A percentile compares a stretch with the other conserved stretches of the same genome.
These are phyloP conservation scores for Marronus borbonicus DNA, from an alignment of 2,888 invertebrate genomes.

Conservation along the genomic window DNA sequence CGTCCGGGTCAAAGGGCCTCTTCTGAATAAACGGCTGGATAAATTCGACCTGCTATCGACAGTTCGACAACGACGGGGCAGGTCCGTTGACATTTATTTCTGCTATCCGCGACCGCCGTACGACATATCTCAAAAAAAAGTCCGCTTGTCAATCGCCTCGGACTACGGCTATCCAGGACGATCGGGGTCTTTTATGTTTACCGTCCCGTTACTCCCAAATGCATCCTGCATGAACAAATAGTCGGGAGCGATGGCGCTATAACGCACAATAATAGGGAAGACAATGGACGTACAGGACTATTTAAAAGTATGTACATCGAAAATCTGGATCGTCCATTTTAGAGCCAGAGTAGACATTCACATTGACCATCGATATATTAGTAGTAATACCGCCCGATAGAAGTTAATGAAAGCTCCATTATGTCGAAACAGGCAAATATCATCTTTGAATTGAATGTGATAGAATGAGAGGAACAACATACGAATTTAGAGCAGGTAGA, in stretches of 20 bases:
- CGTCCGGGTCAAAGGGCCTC: conserved; percentile 14
- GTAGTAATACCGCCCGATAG: too few relatives aligned
- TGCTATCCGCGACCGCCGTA: conserved; percentile 21
- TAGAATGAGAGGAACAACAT: too few relatives aligned
- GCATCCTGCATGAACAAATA: conserved; percentile 20
- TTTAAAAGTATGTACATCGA: not conserved
- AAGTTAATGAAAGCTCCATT: too few relatives aligned
- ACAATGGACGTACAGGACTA: not conserved
- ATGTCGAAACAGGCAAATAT: too few relatives aligned
- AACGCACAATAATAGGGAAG: not conserved
- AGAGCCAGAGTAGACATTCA: not conserved
- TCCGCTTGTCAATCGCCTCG: conserved; percentile 18
- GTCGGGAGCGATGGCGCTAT: not conserved
- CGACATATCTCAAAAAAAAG: conserved; percentile 34
- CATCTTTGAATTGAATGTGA: too few relatives aligned
- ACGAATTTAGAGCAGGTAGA: too few relatives aligned
- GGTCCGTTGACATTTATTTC: conserved; percentile 45
- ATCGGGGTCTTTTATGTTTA: conserved; percentile 1
- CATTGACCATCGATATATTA: too few relatives aligned
- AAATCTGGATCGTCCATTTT: not conserved
- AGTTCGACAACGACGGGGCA: conserved; percentile 41
- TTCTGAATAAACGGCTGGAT: conserved; percentile 44
- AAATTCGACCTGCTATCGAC: conserved; percentile 46
- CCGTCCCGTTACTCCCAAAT: not conserved
- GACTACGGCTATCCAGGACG: not conserved